Base-by-base conservation (phyloP, 2,888 invertebrate species). In the Dicranocentrus wangi region DNA sequence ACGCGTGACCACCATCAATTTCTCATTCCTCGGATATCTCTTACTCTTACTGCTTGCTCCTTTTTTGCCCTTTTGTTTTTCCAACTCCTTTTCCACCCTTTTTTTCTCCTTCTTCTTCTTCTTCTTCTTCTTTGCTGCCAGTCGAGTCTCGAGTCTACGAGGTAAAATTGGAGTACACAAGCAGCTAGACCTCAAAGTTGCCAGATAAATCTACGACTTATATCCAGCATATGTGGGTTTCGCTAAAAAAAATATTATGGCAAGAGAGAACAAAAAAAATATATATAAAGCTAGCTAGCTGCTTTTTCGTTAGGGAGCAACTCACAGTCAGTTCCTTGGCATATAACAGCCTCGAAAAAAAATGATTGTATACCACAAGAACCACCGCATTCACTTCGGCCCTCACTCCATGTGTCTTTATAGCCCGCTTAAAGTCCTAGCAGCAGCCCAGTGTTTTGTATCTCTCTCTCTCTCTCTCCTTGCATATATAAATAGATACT, bases 1-100 rank as follows among this genome's bases (percentile, higher is more conserved):
- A 81, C 76, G 81, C 81, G 81, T 81, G 81, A 81, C 81, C 81
- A 75, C 81, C 70, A 77, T 81, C 81, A 81, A 76, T 81, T 81
- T 81, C 76, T 76, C 81, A 76, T 81, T 81, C 71, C 71, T 65
- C 28, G 69, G 53, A 81, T 75, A 70, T 75, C 76, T 81, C 68
- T 76, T 63, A 28, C 39, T 68, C 47, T 32, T 58, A 28, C n/a
- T 42, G 15, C n/a, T 42, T 42, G 42, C 66, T 43, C 47, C 53
- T 43, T 25, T 63, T 32, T 51, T 53, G 8, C 15, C 43, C 25
- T 47, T 27, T 55, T 25, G 28, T 66, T 78, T 70, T 55, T 76
- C 68, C 17, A 42, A 58, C 17, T 58, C 39, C 32, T 25, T 68
- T 53, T 27, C 19, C 28, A 47, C 19, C 51, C 51, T n/a, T 28